Conservation (phyloP, 92 coral and sea anemone species). For the Umimayanthus chanpuru region DNA sequence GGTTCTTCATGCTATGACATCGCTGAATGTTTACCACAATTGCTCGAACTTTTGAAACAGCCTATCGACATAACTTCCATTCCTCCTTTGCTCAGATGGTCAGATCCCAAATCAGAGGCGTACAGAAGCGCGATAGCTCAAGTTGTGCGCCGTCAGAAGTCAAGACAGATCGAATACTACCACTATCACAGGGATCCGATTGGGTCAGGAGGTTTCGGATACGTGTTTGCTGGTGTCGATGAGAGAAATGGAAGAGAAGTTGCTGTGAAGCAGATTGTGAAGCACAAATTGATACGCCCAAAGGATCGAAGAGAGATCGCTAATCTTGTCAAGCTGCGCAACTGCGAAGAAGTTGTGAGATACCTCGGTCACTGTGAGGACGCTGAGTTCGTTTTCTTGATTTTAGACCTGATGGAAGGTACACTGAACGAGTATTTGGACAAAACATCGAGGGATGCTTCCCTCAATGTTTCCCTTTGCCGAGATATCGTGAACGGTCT, state of each 20-base stretch:
- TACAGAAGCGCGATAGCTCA: not conserved
- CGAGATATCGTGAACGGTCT: no score
- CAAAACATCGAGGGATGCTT: no score
- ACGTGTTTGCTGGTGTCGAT: slow-evolving; percentile 25
- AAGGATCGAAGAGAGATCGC: slow-evolving; percentile 4
- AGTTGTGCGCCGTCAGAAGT: not conserved
- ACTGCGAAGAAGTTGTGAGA: no score
- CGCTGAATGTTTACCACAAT: not conserved
- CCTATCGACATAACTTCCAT: not conserved
- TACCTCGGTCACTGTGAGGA: no score
- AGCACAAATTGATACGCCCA: not conserved
- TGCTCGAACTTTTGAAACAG: not conserved
- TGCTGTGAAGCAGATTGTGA: slow-evolving; percentile 30
- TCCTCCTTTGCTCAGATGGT: not conserved
- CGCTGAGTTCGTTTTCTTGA: no score
- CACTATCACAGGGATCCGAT: slow-evolving; percentile 18
- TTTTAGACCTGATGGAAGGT: no score
- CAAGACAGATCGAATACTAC: not conserved
- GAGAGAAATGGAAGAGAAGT: slow-evolving; percentile 27
- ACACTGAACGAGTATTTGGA: no score
- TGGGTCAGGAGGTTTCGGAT: slow-evolving; percentile 2
- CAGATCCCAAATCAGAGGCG: not conserved
- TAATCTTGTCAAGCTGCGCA: no score
- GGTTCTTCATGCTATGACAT: not conserved
- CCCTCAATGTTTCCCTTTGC: no score